phyloP scores from a whole-genome alignment of 2,797 vertebrate species.

The Psittacula echo region DNA sequence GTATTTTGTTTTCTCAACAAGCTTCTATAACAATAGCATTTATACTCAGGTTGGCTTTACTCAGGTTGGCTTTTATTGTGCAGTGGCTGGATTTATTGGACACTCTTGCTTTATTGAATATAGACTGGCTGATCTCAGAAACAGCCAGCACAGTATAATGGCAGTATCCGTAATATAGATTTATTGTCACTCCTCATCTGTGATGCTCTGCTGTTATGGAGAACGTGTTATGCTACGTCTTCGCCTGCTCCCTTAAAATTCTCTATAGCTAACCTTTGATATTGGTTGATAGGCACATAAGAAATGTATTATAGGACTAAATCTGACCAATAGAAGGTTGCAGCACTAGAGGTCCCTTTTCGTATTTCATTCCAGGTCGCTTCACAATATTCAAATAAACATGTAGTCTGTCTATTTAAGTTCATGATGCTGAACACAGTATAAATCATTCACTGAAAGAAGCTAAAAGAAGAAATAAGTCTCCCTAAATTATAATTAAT shows the following conservation, averaged over 20 bases:
- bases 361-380: background rate
- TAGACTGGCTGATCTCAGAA: background rate
- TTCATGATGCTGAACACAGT: background rate
- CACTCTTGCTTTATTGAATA: background rate
- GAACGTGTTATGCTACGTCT: background rate
- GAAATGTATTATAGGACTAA: background rate
- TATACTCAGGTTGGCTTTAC: background rate
- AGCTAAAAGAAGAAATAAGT: background rate
- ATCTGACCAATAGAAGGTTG: background rate
- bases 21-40: background rate
- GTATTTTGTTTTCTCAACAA: slow-evolving; percentile 8
- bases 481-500: background rate
- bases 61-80: background rate
- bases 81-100: background rate
- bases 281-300: background rate
- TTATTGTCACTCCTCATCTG: background rate
- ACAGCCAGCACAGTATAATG: background rate
- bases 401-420: background rate
- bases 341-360: background rate
- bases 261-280: background rate
- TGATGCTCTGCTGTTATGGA: background rate
- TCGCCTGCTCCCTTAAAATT: background rate
- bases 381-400: background rate
- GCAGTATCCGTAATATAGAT: background rate
- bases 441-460: background rate